These are phyloP conservation scores for Poeciliopsis occidentalis DNA, from an alignment of 2,113 vertebrate genomes.

Conservation along the genomic window DNA sequence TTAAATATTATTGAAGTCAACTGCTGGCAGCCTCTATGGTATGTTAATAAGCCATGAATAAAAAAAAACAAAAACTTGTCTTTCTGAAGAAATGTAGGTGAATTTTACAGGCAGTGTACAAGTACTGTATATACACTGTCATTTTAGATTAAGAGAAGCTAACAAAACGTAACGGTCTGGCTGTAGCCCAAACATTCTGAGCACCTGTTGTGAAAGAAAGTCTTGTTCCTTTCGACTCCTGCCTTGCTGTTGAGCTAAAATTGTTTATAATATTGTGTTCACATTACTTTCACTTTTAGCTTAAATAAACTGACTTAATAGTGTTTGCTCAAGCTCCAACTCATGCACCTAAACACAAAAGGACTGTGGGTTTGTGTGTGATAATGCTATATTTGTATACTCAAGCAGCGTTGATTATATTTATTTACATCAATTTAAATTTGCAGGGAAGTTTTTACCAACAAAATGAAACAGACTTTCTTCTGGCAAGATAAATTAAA, in stretches of 20 bases:
- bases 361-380: neutral
- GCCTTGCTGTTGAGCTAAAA: neutral
- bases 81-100: constrained; percentile 25
- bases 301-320: constrained; percentile 10
- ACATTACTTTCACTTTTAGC: constrained; percentile 21
- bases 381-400: neutral
- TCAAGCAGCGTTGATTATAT: constrained; percentile 13
- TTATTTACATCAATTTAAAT: constrained; percentile 1
- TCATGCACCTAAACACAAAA: constrained; percentile 4
- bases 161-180: constrained; percentile 13
- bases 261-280: constrained; percentile 7
- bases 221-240: neutral
- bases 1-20: constrained; percentile 52
- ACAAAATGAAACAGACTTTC: constrained; percentile 10
- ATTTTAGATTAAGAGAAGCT: constrained; percentile 38
- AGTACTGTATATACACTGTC: constrained; percentile 28
- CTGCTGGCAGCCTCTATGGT: constrained; percentile 33
- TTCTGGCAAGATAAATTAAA: constrained; percentile 10
- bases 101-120: constrained; percentile 15
- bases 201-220: constrained; percentile 18
- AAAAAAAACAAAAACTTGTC: constrained; percentile 2
- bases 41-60: constrained; percentile 52
- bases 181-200: constrained; percentile 16
- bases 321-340: constrained; percentile 6
- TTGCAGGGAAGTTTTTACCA: constrained; percentile 2